These are phyloP conservation scores for Eupelmus urozonus DNA, from an alignment of 2,888 invertebrate genomes.

Conservation along the genomic window DNA sequence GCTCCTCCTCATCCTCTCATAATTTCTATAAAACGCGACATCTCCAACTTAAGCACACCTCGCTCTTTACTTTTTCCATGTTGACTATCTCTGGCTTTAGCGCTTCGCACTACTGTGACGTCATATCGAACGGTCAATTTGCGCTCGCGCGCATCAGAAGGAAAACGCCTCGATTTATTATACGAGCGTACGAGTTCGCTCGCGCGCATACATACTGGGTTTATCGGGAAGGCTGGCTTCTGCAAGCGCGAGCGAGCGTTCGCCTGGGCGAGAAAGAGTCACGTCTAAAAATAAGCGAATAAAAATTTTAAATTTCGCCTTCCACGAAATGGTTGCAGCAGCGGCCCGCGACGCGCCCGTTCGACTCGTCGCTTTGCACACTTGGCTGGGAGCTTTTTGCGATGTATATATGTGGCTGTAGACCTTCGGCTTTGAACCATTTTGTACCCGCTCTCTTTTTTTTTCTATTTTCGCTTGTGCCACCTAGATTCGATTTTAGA, in stretches of 20 bases:
- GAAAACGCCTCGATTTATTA: constrained; percentile 9
- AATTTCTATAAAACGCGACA: not conserved
- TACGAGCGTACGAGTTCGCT: not conserved
- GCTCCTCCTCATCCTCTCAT: not conserved
- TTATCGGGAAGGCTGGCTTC: not conserved
- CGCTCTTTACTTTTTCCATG: not conserved
- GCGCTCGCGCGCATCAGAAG: constrained; percentile 1
- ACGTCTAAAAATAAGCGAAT: constrained; percentile 49
- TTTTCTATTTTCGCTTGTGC: too few relatives aligned
- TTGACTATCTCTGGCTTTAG: not conserved
- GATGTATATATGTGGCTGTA: not conserved
- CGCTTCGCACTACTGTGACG: constrained; percentile 1
- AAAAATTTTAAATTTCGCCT: constrained; percentile 51
- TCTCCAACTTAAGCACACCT: not conserved
- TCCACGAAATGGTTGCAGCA: constrained; percentile 45
- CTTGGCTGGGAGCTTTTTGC: constrained; percentile 14
- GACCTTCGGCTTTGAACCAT: too few relatives aligned
- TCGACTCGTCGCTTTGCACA: not conserved
- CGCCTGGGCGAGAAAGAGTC: not conserved
- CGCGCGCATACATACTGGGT: not conserved
- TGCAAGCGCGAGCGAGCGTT: not conserved
- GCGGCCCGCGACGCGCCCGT: not conserved
- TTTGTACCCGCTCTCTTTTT: too few relatives aligned
- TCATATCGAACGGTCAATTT: constrained; percentile 28
- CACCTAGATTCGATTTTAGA: too few relatives aligned